Percentiles rank a stretch among this genome's conserved stretches.
Conservation (phyloP, 2,113 vertebrate genomes). For the Stegastes partitus region DNA sequence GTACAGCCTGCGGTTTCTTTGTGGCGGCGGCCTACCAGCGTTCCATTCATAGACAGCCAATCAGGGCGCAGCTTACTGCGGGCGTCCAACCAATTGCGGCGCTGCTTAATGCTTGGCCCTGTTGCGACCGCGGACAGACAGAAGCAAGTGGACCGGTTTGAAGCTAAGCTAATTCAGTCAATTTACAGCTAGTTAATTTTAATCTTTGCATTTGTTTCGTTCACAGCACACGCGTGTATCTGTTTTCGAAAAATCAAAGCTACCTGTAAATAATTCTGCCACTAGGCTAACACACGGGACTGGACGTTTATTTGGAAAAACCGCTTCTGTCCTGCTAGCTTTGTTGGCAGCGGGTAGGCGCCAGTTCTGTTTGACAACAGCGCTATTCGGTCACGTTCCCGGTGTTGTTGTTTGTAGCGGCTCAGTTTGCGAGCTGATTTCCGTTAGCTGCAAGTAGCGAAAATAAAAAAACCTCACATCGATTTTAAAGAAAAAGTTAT, state of each 20-base stretch:
- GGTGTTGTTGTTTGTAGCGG: conserved; percentile 61
- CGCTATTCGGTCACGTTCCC: conserved; percentile 60
- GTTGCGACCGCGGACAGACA: conserved; percentile 70
- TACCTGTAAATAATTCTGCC: background rate
- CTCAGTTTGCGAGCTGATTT: conserved; percentile 19
- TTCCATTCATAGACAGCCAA: conserved; percentile 73
- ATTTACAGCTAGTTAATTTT: conserved; percentile 6
- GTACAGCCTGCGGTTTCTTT: conserved; percentile 65
- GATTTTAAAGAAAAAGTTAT: background rate
- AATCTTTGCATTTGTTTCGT: background rate
- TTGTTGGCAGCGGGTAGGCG: conserved; percentile 64
- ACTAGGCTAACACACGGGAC: conserved; percentile 47
- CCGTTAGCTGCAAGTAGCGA: conserved; percentile 17
- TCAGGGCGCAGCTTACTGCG: conserved; percentile 47
- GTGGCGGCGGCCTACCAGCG: conserved; percentile 50
- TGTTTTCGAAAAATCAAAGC: conserved; percentile 55
- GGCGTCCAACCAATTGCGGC: conserved; percentile 49
- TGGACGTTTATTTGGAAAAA: conserved; percentile 37
- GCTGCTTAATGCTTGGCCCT: conserved; percentile 36
- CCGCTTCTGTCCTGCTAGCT: conserved; percentile 52
- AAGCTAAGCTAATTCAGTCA: conserved; percentile 78
- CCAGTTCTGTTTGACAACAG: conserved; percentile 80
- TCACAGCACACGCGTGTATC: background rate
- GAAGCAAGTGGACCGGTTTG: conserved; percentile 69
- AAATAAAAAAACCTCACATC: background rate